These are phyloP conservation scores for Mellilla xanthometata DNA, from an alignment of 2,888 invertebrate genomes.

Conservation along the genomic window DNA sequence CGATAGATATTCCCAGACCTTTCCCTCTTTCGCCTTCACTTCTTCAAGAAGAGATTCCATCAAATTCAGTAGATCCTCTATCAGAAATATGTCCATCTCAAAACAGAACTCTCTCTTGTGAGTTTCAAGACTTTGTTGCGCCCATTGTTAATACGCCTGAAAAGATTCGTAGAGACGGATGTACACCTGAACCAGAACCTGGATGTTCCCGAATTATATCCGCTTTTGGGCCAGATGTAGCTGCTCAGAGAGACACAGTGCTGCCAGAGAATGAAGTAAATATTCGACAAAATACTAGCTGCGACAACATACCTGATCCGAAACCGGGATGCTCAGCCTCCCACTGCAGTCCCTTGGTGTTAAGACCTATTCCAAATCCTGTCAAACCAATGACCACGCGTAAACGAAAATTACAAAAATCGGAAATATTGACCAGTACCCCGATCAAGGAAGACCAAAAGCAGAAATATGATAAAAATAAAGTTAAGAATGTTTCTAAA, in stretches of 20 bases:
- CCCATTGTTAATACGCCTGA: constrained; percentile 12
- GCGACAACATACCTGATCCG: constrained; percentile 18
- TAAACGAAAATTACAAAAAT: constrained; percentile 28
- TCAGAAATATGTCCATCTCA: constrained; percentile 17
- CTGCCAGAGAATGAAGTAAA: constrained; percentile 12
- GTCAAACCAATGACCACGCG: constrained; percentile 22
- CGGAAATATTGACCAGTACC: constrained; percentile 29
- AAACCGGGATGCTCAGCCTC: constrained; percentile 23
- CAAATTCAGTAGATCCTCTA: background rate
- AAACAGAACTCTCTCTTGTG: background rate
- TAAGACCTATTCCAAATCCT: constrained; percentile 30
- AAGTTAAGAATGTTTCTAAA: constrained; percentile 32
- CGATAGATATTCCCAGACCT: constrained; percentile 23
- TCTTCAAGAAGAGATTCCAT: constrained; percentile 16
- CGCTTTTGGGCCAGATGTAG: constrained; percentile 20
- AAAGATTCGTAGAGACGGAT: constrained; percentile 22
- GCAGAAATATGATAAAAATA: constrained; percentile 32
- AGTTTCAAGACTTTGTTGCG: constrained; percentile 7
- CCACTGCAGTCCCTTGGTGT: constrained; percentile 26
- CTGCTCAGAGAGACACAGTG: constrained; percentile 11
- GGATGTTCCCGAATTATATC: constrained; percentile 27
- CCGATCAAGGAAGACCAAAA: constrained; percentile 23
- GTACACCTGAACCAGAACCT: constrained; percentile 28
- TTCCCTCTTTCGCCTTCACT: constrained; percentile 17
- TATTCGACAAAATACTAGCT: constrained; percentile 15